These are phyloP conservation scores for Lithophane socia DNA, from an alignment of 2,888 invertebrate genomes.

Conservation along the genomic window DNA sequence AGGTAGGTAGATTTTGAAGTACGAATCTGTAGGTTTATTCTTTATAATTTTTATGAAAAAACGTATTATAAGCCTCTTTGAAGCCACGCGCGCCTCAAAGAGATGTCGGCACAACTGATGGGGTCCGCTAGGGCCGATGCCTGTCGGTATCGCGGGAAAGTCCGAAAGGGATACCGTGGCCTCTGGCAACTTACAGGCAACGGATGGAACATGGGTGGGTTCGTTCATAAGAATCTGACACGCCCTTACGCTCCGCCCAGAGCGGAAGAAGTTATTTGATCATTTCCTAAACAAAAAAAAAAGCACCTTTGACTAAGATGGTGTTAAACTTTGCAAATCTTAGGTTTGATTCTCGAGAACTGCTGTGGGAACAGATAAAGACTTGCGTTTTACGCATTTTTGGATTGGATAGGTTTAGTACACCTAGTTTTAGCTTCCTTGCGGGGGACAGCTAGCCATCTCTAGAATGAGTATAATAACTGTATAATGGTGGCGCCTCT, in stretches of 20 bases:
- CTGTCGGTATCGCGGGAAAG: too few species aligned
- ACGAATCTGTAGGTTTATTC: not conserved
- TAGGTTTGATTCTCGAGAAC: not conserved
- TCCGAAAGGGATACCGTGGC: too few species aligned
- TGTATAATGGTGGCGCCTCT: too few species aligned
- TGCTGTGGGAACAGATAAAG: not conserved
- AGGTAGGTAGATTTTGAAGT: not conserved
- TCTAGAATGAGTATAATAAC: not conserved
- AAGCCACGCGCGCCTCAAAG: too few species aligned
- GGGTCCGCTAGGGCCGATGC: too few species aligned
- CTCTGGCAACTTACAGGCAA: too few species aligned
- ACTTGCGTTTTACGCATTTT: not conserved
- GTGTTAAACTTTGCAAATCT: not conserved
- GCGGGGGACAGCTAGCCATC: not conserved
- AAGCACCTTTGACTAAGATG: not conserved
- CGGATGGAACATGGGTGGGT: too few species aligned
- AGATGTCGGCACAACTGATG: too few species aligned
- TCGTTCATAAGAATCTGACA: too few species aligned
- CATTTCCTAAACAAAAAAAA: too few species aligned
- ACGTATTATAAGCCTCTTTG: not conserved
- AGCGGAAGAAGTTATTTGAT: too few species aligned
- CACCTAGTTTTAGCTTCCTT: not conserved
- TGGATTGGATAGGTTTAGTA: not conserved
- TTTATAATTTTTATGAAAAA: not conserved
- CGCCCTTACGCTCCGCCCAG: too few species aligned